Evolutionary conservation across 2,888 invertebrate species (phyloP).

Genomic region (Carcina quercana): DNA sequence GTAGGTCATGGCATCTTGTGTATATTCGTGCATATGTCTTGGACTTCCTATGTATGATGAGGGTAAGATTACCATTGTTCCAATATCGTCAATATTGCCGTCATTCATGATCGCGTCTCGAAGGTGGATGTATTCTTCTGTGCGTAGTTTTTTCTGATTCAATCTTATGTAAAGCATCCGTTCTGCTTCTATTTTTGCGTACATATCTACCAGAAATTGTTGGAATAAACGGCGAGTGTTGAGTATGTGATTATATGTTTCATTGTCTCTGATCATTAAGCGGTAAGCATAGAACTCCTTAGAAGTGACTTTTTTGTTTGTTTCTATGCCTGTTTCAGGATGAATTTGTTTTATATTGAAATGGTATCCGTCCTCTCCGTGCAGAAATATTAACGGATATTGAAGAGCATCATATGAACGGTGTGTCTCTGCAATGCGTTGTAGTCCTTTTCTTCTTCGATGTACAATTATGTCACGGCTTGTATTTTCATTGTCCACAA

Average conservation of each 20-base stretch:
- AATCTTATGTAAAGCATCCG: conserved; percentile 9
- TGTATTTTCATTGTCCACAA: conserved; percentile 18
- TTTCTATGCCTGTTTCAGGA: conserved; percentile 11
- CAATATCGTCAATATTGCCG: conserved; percentile 17
- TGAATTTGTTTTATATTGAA: conserved; percentile 16
- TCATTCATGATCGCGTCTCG: conserved; percentile 11
- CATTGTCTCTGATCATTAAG: conserved; percentile 10
- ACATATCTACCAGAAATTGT: conserved; percentile 12
- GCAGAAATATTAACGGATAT: conserved; percentile 23
- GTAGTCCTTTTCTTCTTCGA: conserved; percentile 22
- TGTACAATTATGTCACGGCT: no score
- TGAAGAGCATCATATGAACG: no score
- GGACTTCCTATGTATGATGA: conserved; percentile 14
- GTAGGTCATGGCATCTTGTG: conserved; percentile 23
- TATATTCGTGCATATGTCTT: conserved; percentile 15
- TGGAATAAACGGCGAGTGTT: conserved; percentile 9
- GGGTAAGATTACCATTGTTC: conserved; percentile 21
- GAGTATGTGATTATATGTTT: conserved; percentile 11
- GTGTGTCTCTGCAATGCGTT: conserved; percentile 27
- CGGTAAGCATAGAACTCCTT: conserved; percentile 18
- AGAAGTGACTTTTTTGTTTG: conserved; percentile 14
- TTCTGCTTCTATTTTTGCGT: conserved; percentile 14
- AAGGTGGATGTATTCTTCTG: conserved; percentile 12
- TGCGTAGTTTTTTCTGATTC: conserved; percentile 10
- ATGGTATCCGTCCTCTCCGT: conserved; percentile 21